Percentiles rank a stretch among this genome's conserved stretches.
Conservation (phyloP, 2,113 vertebrate species). For the Podarcis raffonei region DNA sequence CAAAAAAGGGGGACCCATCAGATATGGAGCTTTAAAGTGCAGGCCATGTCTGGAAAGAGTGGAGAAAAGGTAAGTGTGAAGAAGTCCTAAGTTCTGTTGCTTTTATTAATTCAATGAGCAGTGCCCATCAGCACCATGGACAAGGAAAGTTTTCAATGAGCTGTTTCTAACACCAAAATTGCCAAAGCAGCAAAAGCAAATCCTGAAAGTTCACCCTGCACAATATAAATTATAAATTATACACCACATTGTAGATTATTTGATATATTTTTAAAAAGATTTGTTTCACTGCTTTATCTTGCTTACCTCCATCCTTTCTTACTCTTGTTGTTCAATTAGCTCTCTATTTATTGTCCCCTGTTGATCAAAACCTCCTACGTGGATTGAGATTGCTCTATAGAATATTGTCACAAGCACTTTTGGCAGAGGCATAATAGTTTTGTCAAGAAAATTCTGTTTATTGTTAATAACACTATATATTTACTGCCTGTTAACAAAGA, state of each 20-base stretch:
- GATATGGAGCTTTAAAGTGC: neutral
- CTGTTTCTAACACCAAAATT: neutral
- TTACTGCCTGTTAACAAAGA: too few relatives aligned
- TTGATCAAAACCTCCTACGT: neutral
- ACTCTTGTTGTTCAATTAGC: neutral
- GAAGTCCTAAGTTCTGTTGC: neutral
- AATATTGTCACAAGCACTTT: neutral
- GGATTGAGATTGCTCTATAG: neutral
- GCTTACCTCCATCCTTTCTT: neutral
- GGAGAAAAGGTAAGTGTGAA: too few relatives aligned
- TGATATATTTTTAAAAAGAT: neutral
- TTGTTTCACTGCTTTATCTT: neutral
- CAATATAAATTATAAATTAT: neutral
- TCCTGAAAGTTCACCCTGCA: neutral
- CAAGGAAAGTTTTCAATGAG: neutral
- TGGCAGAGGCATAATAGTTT: neutral
- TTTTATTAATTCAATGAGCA: neutral
- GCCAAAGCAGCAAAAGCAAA: neutral
- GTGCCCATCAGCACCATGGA: constrained; percentile 15
- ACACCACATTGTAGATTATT: neutral
- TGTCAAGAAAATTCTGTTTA: neutral
- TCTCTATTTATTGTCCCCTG: neutral
- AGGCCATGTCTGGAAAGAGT: too few relatives aligned
- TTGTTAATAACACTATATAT: neutral
- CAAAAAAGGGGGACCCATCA: neutral